Conservation (phyloP, 2,113 vertebrate genomes). For the Myrmecophaga tridactyla region DNA sequence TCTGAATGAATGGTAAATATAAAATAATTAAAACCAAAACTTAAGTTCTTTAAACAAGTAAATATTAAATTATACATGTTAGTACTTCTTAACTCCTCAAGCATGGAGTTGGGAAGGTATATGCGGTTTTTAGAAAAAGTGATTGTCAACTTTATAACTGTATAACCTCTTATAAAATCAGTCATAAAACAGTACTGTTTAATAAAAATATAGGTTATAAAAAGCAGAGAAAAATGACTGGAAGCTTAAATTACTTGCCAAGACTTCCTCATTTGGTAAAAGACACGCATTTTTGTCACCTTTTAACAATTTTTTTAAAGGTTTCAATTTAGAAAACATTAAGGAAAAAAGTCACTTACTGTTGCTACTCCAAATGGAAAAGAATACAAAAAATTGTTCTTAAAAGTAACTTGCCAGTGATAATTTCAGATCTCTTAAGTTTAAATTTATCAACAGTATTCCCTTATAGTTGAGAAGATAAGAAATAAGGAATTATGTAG, state of each 20-base stretch:
- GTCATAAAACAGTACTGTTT: not conserved
- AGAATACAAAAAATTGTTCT: not conserved
- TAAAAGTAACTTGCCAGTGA: not conserved
- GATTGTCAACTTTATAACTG: conserved; percentile 52
- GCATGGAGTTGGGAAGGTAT: not conserved
- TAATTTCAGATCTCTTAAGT: not conserved
- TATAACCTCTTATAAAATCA: conserved; percentile 43
- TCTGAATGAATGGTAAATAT: not conserved
- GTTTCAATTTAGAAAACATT: not conserved
- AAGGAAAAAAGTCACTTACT: not conserved
- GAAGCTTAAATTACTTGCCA: conserved; percentile 8
- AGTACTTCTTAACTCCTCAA: not conserved
- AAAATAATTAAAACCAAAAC: not conserved
- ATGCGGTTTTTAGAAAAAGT: conserved; percentile 12
- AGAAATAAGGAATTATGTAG: not conserved
- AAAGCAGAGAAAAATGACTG: conserved; percentile 26
- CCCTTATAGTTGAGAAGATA: not conserved
- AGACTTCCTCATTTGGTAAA: not conserved
- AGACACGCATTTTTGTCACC: not conserved
- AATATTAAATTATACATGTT: not conserved
- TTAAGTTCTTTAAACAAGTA: conserved; percentile 8
- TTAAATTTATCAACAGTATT: not conserved
- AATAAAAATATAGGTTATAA: conserved; percentile 12
- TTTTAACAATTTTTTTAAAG: not conserved
- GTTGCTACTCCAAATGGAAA: not conserved